phyloP scores from a whole-genome alignment of 2,888 invertebrate species.

The Tetragonisca angustula region DNA sequence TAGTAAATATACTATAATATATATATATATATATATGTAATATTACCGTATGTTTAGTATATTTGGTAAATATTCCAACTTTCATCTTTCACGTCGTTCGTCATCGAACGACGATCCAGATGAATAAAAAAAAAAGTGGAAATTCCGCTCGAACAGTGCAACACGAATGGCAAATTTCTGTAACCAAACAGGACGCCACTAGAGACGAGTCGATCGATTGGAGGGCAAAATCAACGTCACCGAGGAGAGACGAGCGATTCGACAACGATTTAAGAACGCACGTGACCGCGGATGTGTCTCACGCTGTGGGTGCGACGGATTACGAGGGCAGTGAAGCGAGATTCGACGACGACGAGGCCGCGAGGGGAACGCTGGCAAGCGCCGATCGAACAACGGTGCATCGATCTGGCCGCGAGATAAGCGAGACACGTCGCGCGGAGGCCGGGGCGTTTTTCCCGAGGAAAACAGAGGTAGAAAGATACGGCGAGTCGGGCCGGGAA shows the following conservation, averaged over 20 bases:
- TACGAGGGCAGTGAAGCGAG: not conserved
- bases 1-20: too few relatives aligned
- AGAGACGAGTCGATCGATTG: not conserved
- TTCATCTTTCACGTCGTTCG: too few relatives aligned
- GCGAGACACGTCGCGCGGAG: constrained; percentile 10
- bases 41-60: too few relatives aligned
- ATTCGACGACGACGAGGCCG: not conserved
- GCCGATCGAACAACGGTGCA: constrained; percentile 7
- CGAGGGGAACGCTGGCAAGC: not conserved
- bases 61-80: too few relatives aligned
- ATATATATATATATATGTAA: too few relatives aligned
- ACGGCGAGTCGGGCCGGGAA: not conserved
- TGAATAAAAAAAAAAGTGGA: too few relatives aligned
- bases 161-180: too few relatives aligned
- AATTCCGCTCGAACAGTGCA: too few relatives aligned
- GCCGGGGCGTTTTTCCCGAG: not conserved
- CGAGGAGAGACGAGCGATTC: not conserved
- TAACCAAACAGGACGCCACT: not conserved
- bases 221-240: not conserved
- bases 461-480: not conserved
- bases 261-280: not conserved
- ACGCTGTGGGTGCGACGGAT: not conserved
- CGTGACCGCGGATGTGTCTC: too few relatives aligned
- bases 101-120: too few relatives aligned
- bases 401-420: not conserved